Conservation (phyloP, 2,113 vertebrate genomes). For the Ageneiosus marmoratus region DNA sequence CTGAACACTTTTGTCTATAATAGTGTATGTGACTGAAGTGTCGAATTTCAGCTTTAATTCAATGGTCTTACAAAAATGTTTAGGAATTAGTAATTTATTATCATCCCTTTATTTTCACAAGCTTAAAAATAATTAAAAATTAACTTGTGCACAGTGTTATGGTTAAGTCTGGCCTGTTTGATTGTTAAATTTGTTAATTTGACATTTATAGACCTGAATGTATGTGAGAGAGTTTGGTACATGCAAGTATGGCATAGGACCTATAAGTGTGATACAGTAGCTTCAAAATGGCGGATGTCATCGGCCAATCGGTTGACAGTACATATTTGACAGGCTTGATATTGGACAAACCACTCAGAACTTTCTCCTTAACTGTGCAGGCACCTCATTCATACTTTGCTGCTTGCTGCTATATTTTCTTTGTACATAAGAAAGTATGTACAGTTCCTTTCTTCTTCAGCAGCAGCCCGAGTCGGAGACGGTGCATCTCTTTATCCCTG, state of each 20-base stretch:
- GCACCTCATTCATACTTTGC: too few species aligned
- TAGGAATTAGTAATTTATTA: neutral
- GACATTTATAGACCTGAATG: neutral
- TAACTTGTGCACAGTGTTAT: neutral
- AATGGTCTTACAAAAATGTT: neutral
- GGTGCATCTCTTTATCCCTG: constrained; percentile 95
- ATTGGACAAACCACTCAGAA: too few species aligned
- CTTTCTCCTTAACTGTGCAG: too few species aligned
- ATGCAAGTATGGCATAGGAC: too few species aligned
- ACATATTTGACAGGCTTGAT: too few species aligned
- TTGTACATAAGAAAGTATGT: neutral
- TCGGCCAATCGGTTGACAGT: too few species aligned
- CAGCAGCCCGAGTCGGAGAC: constrained; percentile 84
- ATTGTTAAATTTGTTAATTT: neutral
- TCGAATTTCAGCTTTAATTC: neutral
- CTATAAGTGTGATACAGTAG: too few species aligned
- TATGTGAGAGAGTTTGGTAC: neutral
- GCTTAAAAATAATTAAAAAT: neutral
- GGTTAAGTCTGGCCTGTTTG: neutral
- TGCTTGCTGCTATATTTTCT: neutral
- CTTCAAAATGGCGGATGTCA: too few species aligned
- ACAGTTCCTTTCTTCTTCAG: neutral
- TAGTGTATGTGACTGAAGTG: neutral
- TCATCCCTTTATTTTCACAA: neutral
- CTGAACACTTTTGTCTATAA: too few species aligned